Conservation (phyloP, 1,140 invertebrate genomes). For the Drosophila oshimai region DNA sequence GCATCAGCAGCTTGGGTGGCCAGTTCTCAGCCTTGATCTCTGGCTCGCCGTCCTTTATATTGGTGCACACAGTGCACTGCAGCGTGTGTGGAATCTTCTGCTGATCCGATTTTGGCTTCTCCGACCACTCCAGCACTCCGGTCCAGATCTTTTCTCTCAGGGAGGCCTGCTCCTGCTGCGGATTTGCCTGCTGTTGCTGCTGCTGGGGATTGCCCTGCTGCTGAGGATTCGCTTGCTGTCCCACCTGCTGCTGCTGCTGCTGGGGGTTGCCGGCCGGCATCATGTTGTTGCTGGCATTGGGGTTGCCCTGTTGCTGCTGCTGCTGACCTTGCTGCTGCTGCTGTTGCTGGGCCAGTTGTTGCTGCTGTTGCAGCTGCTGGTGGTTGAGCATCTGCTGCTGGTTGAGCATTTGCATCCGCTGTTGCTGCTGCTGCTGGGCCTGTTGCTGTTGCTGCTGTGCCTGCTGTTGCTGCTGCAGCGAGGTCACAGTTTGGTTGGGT, state of each 20-base stretch:
- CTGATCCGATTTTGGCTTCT: conserved; percentile 89
- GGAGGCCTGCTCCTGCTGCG: conserved; percentile 34
- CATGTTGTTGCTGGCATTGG: conserved; percentile 60
- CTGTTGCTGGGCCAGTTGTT: conserved; percentile 82
- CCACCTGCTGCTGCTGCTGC: conserved; percentile 37
- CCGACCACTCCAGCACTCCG: conserved; percentile 95
- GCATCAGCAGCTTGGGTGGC: conserved; percentile 96
- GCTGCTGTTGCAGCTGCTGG: conserved; percentile 81
- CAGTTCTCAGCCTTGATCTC: conserved; percentile 96
- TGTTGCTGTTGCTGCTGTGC: conserved; percentile 59
- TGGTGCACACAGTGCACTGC: conserved; percentile 91
- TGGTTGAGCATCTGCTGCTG: conserved; percentile 81
- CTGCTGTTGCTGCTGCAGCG: conserved; percentile 77
- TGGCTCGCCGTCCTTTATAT: conserved; percentile 91
- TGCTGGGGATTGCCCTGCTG: conserved; percentile 44
- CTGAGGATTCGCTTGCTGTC: conserved; percentile 47
- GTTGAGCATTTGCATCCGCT: conserved; percentile 66
- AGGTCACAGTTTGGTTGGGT: conserved; percentile 82
- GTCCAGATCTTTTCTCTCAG: conserved; percentile 87
- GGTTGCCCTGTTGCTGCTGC: conserved; percentile 82
- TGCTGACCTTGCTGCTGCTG: conserved; percentile 83
- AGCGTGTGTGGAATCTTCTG: conserved; percentile 92
- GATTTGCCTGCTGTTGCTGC: conserved; percentile 51
- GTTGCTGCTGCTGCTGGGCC: conserved; percentile 82
- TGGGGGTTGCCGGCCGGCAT: conserved; percentile 49